A percentile compares a stretch with the other conserved stretches of the same genome.
Evolutionary conservation across 2,888 invertebrate genomes (phyloP).

Genomic region (Automeris io): DNA sequence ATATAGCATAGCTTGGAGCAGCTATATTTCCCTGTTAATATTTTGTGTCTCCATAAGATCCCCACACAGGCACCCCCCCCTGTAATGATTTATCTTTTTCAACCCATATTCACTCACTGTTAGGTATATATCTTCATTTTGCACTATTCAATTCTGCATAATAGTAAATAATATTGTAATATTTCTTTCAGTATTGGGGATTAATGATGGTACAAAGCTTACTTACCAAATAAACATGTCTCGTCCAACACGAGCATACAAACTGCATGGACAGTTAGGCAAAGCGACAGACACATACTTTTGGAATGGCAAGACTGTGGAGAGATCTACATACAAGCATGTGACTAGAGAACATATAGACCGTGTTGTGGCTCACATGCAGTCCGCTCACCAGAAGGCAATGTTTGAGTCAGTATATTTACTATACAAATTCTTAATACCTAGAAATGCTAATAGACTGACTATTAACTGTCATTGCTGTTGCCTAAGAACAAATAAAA

Average conservation of each 20-base stretch:
- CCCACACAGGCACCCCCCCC: too few species aligned
- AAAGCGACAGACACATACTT: conserved; percentile 85
- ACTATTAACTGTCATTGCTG: too few species aligned
- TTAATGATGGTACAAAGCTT: conserved; percentile 80
- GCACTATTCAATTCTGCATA: too few species aligned
- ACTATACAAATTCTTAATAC: too few species aligned
- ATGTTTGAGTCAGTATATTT: conserved; percentile 85
- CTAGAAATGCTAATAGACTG: too few species aligned
- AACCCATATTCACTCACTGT: too few species aligned
- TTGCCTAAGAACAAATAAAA: background rate
- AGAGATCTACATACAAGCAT: conserved; percentile 82
- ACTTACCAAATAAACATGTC: conserved; percentile 77
- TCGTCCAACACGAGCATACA: conserved; percentile 82
- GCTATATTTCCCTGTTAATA: too few species aligned
- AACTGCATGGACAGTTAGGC: conserved; percentile 85
- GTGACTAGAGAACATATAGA: conserved; percentile 84
- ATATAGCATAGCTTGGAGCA: too few species aligned
- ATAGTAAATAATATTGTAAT: too few species aligned
- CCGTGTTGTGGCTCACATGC: conserved; percentile 84
- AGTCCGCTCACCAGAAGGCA: conserved; percentile 90
- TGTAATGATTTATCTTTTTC: too few species aligned
- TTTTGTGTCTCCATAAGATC: too few species aligned
- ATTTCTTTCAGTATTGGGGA: conserved; percentile 80
- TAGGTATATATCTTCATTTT: too few species aligned
- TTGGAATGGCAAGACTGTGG: conserved; percentile 82